phyloP scores from a whole-genome alignment of 2,888 invertebrate genomes.

The Ptilodon capucinus region DNA sequence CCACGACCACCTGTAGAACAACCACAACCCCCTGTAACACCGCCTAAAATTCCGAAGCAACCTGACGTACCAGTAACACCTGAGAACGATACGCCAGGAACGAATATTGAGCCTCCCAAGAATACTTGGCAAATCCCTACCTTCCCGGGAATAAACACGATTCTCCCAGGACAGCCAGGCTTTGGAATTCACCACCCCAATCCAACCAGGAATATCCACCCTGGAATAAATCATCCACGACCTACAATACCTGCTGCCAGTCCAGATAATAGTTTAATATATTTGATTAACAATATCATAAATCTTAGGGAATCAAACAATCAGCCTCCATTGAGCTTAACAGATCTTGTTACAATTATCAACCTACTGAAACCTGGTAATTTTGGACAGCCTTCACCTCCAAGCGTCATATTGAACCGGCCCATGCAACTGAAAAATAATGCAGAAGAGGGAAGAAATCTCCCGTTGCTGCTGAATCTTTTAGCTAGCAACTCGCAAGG shows the following conservation, averaged over 20 bases:
- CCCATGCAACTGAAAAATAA: slow-evolving; percentile 18
- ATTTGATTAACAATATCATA: neutral
- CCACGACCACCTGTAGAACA: neutral
- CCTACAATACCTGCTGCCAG: neutral
- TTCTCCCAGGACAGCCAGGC: no score
- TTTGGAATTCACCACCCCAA: no score
- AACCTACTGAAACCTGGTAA: neutral
- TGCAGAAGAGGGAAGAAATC: slow-evolving; percentile 6
- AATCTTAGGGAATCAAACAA: neutral
- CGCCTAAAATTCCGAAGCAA: neutral
- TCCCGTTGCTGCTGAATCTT: slow-evolving; percentile 14
- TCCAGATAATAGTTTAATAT: neutral
- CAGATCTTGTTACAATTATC: neutral
- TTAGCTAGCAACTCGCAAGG: slow-evolving; percentile 9
- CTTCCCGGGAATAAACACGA: no score
- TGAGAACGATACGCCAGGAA: neutral
- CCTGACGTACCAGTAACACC: neutral
- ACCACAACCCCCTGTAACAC: neutral
- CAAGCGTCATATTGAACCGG: slow-evolving; percentile 3
- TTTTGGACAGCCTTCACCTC: neutral
- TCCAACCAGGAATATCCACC: no score
- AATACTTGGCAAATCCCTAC: no score
- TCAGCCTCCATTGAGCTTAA: neutral
- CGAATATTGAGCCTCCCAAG: no score
- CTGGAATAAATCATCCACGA: no score